A percentile compares a stretch with the other conserved stretches of the same genome.
These are phyloP conservation scores for Drosophila busckii DNA, from an alignment of 1,140 invertebrate species.

Conservation along the genomic window DNA sequence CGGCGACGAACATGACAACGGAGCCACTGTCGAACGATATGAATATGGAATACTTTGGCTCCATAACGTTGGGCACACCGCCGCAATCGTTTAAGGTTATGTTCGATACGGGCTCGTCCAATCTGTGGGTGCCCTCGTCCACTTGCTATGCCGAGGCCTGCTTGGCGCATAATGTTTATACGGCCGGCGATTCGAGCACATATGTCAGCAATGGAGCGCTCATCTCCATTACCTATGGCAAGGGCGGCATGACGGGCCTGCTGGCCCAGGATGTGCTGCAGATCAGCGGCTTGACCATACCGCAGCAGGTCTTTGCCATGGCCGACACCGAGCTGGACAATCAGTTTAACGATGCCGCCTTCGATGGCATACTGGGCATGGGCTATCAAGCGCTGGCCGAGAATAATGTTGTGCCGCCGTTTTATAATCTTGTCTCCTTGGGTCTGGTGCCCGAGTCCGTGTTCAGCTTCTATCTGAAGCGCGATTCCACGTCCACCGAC, in stretches of 20 bases:
- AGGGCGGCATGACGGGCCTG: constrained; percentile 96
- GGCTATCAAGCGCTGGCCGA: constrained; percentile 92
- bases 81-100: constrained; percentile 95
- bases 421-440: constrained; percentile 97
- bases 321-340: constrained; percentile 93
- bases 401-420: constrained; percentile 93
- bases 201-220: constrained; percentile 93
- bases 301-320: constrained; percentile 96
- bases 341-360: constrained; percentile 94
- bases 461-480: constrained; percentile 93
- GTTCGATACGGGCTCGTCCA: constrained; percentile 99
- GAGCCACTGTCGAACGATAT: constrained; percentile 96
- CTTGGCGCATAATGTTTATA: constrained; percentile 88
- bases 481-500: constrained; percentile 1
- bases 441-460: constrained; percentile 86
- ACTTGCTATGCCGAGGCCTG: constrained; percentile 95
- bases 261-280: constrained; percentile 92
- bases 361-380: constrained; percentile 98
- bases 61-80: constrained; percentile 94
- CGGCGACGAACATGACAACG: background rate
- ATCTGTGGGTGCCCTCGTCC: constrained; percentile 98
- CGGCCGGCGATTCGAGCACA: constrained; percentile 89
- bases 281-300: constrained; percentile 83
- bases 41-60: constrained; percentile 98
- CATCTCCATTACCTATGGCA: constrained; percentile 96